These are phyloP conservation scores for Cirrhinus molitorella DNA, from an alignment of 2,797 vertebrate species.

Conservation along the genomic window DNA sequence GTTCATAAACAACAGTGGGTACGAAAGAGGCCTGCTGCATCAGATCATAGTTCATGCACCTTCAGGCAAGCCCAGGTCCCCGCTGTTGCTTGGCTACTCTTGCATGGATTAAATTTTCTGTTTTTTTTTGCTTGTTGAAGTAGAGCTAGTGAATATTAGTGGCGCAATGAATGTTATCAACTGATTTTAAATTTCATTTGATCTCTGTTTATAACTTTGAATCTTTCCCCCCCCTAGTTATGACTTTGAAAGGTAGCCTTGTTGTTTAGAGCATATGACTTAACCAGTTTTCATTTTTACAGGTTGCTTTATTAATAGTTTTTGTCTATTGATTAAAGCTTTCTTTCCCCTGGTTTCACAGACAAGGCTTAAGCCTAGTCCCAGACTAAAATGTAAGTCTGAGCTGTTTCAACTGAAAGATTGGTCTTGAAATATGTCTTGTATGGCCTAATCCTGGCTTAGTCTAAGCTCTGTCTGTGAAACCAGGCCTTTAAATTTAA, in stretches of 20 bases:
- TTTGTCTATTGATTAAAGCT: not conserved
- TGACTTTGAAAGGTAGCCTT: slow-evolving; percentile 64
- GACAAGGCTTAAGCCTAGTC: too few relatives aligned
- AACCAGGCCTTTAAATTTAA: too few relatives aligned
- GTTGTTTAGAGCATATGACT: not conserved
- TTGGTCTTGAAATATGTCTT: too few relatives aligned
- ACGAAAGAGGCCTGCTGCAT: slow-evolving; percentile 13
- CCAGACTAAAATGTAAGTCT: too few relatives aligned
- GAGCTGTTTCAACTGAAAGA: too few relatives aligned
- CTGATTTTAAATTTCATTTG: not conserved
- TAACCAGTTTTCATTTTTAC: not conserved
- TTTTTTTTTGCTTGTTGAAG: slow-evolving; percentile 54
- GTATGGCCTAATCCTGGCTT: too few relatives aligned
- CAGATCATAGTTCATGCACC: not conserved
- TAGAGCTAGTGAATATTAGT: slow-evolving; percentile 60
- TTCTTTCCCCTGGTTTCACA: too few relatives aligned
- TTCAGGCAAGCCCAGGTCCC: slow-evolving; percentile 48
- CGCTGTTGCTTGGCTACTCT: slow-evolving; percentile 75
- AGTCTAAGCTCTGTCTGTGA: too few relatives aligned
- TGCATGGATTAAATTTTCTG: slow-evolving; percentile 73
- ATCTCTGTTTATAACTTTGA: slow-evolving; percentile 6
- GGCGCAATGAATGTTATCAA: slow-evolving; percentile 51
- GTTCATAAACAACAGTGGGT: slow-evolving; percentile 73
- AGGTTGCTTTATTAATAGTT: not conserved
- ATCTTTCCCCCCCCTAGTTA: slow-evolving; percentile 2